Percentiles rank a stretch among this genome's conserved stretches.
Conservation (phyloP, 2,113 vertebrate genomes). For the Oryzias javanicus region DNA sequence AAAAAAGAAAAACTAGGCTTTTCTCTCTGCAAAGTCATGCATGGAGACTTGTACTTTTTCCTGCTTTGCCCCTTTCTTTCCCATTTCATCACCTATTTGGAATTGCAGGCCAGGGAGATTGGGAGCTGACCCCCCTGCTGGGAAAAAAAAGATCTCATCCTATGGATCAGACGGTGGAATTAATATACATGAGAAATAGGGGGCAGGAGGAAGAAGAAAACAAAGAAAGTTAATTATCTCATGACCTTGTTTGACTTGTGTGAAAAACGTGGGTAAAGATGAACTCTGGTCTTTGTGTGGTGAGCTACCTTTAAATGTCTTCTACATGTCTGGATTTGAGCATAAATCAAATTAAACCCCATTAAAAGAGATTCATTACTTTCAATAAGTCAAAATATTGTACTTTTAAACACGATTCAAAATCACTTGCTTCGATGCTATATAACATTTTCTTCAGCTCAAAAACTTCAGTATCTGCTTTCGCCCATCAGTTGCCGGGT, state of each 20-base stretch:
- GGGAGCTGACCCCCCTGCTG: conserved; percentile 31
- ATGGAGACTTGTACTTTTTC: conserved; percentile 19
- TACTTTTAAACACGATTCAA: too few species aligned
- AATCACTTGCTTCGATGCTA: too few species aligned
- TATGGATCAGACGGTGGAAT: conserved; percentile 58
- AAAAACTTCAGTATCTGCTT: too few species aligned
- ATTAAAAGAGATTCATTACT: too few species aligned
- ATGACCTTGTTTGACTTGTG: conserved; percentile 51
- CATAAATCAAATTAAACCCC: background rate
- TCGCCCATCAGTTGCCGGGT: too few species aligned
- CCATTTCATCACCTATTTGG: conserved; percentile 61
- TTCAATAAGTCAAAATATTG: too few species aligned
- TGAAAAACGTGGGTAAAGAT: conserved; percentile 14
- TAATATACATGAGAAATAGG: conserved; percentile 53
- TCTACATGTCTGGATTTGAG: background rate
- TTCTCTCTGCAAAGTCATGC: conserved; percentile 34
- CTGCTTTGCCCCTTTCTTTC: conserved; percentile 43
- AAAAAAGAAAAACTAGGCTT: conserved; percentile 21
- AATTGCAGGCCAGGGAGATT: conserved; percentile 3
- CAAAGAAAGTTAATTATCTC: conserved; percentile 54
- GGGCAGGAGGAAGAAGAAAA: conserved; percentile 39
- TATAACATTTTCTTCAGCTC: too few species aligned
- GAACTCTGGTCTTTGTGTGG: background rate
- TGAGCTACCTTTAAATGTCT: background rate
- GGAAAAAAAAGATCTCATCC: conserved; percentile 47